A percentile compares a stretch with the other conserved stretches of the same genome.
Evolutionary conservation across 2,113 vertebrate species (phyloP).

Genomic region (Psephotus haematonotus): DNA sequence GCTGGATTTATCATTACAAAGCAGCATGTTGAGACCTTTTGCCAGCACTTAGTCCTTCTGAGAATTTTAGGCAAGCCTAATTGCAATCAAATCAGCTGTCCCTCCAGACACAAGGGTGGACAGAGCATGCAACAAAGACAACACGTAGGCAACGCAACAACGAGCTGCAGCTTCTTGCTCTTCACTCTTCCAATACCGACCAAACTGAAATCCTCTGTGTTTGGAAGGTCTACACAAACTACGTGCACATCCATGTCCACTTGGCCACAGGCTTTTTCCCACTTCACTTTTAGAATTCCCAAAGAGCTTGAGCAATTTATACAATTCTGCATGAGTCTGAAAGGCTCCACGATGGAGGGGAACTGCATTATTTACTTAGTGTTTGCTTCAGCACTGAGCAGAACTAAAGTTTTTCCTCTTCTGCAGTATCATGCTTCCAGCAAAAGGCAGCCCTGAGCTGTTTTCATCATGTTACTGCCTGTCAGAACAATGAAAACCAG

Average conservation of each 20-base stretch:
- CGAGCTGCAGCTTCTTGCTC: neutral
- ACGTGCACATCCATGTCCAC: neutral
- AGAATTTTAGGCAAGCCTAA: constrained; percentile 35
- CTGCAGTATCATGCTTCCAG: neutral
- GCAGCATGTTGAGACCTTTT: neutral
- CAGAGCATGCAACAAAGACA: neutral
- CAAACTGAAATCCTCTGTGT: neutral
- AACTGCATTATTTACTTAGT: neutral
- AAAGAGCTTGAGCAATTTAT: neutral
- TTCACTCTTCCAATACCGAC: neutral
- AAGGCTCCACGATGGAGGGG: neutral
- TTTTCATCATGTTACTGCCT: neutral
- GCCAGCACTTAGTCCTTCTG: constrained; percentile 1
- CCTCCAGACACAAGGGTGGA: neutral
- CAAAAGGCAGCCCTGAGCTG: neutral
- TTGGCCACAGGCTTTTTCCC: neutral
- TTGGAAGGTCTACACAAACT: neutral
- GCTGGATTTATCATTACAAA: constrained; percentile 28
- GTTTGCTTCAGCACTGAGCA: neutral
- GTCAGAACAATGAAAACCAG: neutral
- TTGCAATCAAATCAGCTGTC: neutral
- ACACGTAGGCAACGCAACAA: neutral
- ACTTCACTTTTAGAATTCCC: neutral
- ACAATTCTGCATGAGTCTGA: neutral
- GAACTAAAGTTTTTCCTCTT: neutral